Percentiles rank a stretch among this genome's conserved stretches.
Evolutionary conservation across 2,797 vertebrate species (phyloP).

Genomic region (Pangasius sanitwongsei): DNA sequence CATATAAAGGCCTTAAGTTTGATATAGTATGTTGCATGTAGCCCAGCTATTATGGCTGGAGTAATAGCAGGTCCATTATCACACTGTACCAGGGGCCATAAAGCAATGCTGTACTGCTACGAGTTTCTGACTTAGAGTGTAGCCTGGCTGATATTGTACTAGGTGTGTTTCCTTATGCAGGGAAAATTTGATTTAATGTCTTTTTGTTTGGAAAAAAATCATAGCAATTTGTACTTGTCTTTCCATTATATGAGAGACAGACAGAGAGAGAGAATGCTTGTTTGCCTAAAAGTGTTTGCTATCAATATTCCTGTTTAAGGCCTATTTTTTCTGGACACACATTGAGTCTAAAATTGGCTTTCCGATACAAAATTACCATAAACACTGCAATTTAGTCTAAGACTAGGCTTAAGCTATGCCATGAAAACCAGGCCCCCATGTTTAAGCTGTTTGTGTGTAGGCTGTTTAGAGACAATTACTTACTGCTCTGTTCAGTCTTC

Average conservation of each 20-base stretch:
- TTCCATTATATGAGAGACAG: neutral
- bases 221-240: neutral
- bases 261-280: neutral
- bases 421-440: neutral
- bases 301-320: neutral
- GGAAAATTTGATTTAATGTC: neutral
- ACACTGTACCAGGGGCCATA: neutral
- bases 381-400: neutral
- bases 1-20: neutral
- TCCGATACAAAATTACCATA: neutral
- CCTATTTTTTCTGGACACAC: neutral
- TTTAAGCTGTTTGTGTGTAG: neutral
- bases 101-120: neutral
- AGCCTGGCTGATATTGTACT: neutral
- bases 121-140: neutral
- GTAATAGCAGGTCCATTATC: neutral
- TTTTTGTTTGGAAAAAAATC: neutral
- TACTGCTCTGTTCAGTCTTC: neutral
- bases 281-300: neutral
- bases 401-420: neutral
- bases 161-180: neutral
- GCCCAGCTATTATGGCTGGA: neutral
- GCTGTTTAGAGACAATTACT: neutral
- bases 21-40: neutral
- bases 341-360: neutral